Conservation (phyloP, 2,113 vertebrate species). For the Coturnix japonica region DNA sequence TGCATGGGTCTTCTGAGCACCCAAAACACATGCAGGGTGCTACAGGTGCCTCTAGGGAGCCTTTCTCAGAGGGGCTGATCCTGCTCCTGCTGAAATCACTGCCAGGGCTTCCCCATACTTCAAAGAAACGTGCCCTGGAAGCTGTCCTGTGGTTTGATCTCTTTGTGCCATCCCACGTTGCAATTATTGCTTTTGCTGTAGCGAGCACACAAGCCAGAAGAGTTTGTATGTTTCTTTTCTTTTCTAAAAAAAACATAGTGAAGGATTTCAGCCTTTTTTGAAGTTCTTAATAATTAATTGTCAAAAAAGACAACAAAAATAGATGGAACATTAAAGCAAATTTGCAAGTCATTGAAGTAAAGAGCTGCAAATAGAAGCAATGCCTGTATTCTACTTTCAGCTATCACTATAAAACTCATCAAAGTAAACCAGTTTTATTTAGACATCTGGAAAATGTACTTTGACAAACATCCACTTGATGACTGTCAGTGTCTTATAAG, state of each 20-base stretch:
- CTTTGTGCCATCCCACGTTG: not conserved
- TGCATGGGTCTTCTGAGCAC: not conserved
- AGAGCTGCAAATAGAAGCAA: constrained; percentile 60
- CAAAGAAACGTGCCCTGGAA: not conserved
- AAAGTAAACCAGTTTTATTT: constrained; percentile 76
- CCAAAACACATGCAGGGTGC: not conserved
- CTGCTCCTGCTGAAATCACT: not conserved
- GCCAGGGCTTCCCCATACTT: not conserved
- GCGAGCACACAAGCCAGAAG: not conserved
- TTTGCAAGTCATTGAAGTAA: constrained; percentile 44
- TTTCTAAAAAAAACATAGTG: not conserved
- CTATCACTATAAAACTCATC: constrained; percentile 70
- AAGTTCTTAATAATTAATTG: constrained; percentile 49
- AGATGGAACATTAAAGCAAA: constrained; percentile 37
- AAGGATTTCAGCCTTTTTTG: not conserved
- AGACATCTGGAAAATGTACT: constrained; percentile 76
- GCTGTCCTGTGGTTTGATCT: not conserved
- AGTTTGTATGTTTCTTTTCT: not conserved
- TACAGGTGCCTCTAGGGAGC: not conserved
- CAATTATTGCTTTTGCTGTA: not conserved
- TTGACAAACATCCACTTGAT: constrained; percentile 75
- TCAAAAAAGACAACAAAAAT: constrained; percentile 34
- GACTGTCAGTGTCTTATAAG: constrained; percentile 74
- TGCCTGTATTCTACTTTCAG: constrained; percentile 3
- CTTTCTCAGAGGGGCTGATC: not conserved